A percentile compares a stretch with the other conserved stretches of the same genome.
phyloP scores from a whole-genome alignment of 2,888 invertebrate genomes.

The Drosophila neotestacea region DNA sequence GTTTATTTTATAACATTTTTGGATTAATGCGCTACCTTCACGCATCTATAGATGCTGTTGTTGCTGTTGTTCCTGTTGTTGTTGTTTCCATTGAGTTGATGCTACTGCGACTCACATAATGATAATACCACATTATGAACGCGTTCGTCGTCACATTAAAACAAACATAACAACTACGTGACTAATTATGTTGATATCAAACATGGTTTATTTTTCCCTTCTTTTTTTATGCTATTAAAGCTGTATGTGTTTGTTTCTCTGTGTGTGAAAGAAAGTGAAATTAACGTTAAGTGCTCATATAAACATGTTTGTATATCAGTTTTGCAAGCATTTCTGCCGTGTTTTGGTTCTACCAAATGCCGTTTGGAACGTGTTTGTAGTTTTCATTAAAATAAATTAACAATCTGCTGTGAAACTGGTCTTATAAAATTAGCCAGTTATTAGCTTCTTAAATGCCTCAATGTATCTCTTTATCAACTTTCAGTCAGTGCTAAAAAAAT shows the following conservation, averaged over 20 bases:
- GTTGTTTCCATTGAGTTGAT: conserved; percentile 9
- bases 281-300: conserved; percentile 72
- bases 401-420: conserved; percentile 40
- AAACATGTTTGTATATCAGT: conserved; percentile 45
- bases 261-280: conserved; percentile 75
- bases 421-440: conserved; percentile 20
- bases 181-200: conserved; percentile 80
- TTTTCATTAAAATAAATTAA: conserved; percentile 62
- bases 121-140: conserved; percentile 72
- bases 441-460: conserved; percentile 14
- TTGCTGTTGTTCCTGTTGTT: conserved; percentile 25
- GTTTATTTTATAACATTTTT: conserved; percentile 71
- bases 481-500: conserved; percentile 1
- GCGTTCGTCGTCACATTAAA: conserved; percentile 74
- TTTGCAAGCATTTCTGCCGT: conserved; percentile 32
- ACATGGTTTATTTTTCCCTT: conserved; percentile 44
- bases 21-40: conserved; percentile 38
- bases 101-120: conserved; percentile 45
- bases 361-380: conserved; percentile 51
- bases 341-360: conserved; percentile 38
- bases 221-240: conserved; percentile 25
- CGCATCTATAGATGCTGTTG: conserved; percentile 43
- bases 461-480: conserved; percentile 11
- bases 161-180: conserved; percentile 79
- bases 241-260: conserved; percentile 18